Evolutionary conservation across 2,797 vertebrate species (phyloP).

Genomic region (Gallinago stenura): DNA sequence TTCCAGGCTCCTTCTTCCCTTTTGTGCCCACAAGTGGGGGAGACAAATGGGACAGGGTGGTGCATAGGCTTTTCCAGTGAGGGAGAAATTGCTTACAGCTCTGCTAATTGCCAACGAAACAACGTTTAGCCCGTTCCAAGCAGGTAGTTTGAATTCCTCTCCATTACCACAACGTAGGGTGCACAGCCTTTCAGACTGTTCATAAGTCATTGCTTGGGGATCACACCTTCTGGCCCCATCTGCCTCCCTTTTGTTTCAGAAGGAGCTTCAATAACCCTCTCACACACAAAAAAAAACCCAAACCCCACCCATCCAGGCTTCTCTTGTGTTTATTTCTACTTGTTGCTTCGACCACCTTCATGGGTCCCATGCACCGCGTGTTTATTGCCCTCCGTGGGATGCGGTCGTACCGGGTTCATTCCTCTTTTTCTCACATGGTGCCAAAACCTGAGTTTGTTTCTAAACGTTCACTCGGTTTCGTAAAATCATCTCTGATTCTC

Average conservation of each 20-base stretch:
- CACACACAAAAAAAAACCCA: no score
- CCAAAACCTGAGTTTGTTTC: neutral
- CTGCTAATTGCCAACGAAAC: no score
- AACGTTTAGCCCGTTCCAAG: no score
- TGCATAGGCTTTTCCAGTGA: neutral
- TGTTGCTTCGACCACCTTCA: neutral
- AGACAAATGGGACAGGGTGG: neutral
- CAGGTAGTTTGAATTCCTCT: neutral
- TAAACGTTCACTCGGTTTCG: neutral
- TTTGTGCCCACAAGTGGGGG: neutral
- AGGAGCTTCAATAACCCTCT: neutral
- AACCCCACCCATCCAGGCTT: neutral
- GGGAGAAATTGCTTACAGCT: neutral
- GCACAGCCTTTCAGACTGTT: neutral
- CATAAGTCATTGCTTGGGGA: neutral
- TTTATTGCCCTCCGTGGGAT: neutral
- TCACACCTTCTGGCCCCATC: neutral
- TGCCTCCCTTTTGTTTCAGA: conserved; percentile 2
- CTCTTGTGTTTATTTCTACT: neutral
- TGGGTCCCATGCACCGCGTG: neutral
- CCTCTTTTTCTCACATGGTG: neutral
- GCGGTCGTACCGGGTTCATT: neutral
- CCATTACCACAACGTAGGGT: neutral
- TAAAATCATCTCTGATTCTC: neutral
- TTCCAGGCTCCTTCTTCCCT: neutral